These are phyloP conservation scores for Fabriciana adippe DNA, from an alignment of 2,888 invertebrate species.

Conservation along the genomic window DNA sequence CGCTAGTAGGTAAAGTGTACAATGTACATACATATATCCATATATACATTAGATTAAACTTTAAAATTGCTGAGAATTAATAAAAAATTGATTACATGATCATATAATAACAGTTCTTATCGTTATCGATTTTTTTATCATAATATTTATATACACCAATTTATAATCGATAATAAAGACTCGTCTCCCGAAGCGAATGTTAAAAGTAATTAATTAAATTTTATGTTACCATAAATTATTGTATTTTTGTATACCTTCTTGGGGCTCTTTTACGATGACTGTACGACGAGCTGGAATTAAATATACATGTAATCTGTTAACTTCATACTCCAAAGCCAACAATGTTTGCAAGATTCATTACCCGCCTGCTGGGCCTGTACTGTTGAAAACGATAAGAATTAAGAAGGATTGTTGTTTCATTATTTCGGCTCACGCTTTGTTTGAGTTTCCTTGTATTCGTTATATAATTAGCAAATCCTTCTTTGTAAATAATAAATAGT, in stretches of 20 bases:
- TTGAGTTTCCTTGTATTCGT: slow-evolving; percentile 22
- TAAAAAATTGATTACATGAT: too few species aligned
- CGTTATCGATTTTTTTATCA: too few species aligned
- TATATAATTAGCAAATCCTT: slow-evolving; percentile 19
- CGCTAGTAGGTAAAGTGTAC: too few species aligned
- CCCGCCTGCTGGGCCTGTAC: slow-evolving; percentile 41
- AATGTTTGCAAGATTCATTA: slow-evolving; percentile 50
- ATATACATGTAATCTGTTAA: slow-evolving; percentile 60
- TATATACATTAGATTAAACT: too few species aligned
- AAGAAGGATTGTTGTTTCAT: slow-evolving; percentile 39
- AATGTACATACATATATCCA: too few species aligned
- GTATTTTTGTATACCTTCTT: not conserved
- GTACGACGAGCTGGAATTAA: slow-evolving; percentile 48
- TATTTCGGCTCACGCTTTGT: slow-evolving; percentile 28
- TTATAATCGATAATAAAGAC: too few species aligned
- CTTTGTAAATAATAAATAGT: slow-evolving; percentile 16
- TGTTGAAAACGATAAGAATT: slow-evolving; percentile 41
- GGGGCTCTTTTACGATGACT: slow-evolving; percentile 17
- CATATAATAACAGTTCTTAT: too few species aligned
- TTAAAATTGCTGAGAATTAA: too few species aligned
- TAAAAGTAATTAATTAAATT: too few species aligned
- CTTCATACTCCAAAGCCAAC: slow-evolving; percentile 49
- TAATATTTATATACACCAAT: too few species aligned
- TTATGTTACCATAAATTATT: not conserved
- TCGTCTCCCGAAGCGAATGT: too few species aligned